Evolutionary conservation across 64 coral and sea anemone genomes (phyloP), one percentile per base, ranked within the genome.

Genomic region (Dendrophyllia cribrosa): DNA sequence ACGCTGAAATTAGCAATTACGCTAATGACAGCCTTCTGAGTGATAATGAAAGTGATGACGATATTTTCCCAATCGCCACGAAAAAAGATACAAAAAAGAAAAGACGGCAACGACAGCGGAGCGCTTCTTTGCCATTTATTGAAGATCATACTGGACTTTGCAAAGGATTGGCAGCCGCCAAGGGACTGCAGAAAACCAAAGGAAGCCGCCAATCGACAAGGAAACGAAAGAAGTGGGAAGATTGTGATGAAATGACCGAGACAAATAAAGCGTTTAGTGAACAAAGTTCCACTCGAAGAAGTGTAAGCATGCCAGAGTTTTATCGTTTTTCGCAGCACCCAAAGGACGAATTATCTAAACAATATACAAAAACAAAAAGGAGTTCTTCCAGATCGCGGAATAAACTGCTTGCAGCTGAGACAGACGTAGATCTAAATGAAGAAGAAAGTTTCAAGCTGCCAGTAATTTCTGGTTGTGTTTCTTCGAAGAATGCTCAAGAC

Each of bases 231-330:
- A 3, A 49, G 23, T 55, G 47, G 48, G 45, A 50, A 60, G 17
- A 44, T 9, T 21, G 26, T 89, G 44, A 78, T 43, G 47, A 65
- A 43, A 60, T 15, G 9, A 6, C 9, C 0, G 70, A 43, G 13
- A 15, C 71, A 8, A 0, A 13, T 8, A 71, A 9, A 10, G 48
- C 17, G 43, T 19, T 6, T 19, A 44, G 43, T 17, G 64, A 81
- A 23, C 19, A 43, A 14, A 43, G 68, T 81, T 70, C 77, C 2
- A 59, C 77, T 9, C 47, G 89, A 45, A 67, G 89, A 73, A 91
- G 89, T 14, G 70, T 66, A 13, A 91, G 89, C 55, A 74, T 91
- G 89, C 89, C 89, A 15, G 77, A 91, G 76, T 91, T 91, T 91
- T 91, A 83, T 60, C 24, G 47, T 23, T 21, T 70, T 52, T 68